Evolutionary conservation across 2,888 invertebrate genomes (phyloP), one percentile per base, ranked within the genome.

Genomic region (Anoplius nigerrimus): DNA sequence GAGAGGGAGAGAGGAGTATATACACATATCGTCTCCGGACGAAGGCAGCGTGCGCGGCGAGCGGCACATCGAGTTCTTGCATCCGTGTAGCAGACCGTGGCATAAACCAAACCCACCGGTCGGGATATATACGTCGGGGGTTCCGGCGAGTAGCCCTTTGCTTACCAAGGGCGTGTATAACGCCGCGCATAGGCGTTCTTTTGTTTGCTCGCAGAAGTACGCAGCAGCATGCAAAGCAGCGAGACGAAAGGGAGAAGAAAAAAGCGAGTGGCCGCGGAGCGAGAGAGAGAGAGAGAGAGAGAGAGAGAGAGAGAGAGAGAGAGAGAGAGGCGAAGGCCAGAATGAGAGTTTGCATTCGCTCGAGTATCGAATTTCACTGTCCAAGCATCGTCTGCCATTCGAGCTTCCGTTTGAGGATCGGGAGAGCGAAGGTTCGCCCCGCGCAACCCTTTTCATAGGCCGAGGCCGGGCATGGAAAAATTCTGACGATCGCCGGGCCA

Each of bases 361-460:
- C 56, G 78, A 82, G 82, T 84, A 85, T 86, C 84, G 81, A 86
- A 84, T 86, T 86, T 83, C 83, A 72, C 76, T 75, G 82, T 76
- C 80, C 79, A 69, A 70, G 74, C 72, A 22, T 13, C 43, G 20
- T 56, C 43, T 54, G 18, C 43, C 16, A 16, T 48, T 5, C n/a
- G 18, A 48, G 18, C 48, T 48, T 16, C 48, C 48, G 48, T 18
- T 48, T 48, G 48, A 48, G 48, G 8, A 48, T 48, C 2, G 11
- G 11, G 34, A 34, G 11, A 34, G n/a, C 34, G 34, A 8, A 34
- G 34, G 34, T 8, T 13, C 11, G 34, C 34, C 6, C 11, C 34
- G n/a, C n/a, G n/a, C n/a, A n/a, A 48, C 11, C 48, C 34, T 13
- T 48, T 48, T 48, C 48, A 18, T 18, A 4, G n/a, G 16, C n/a